Percentiles rank a stretch among this genome's conserved stretches.
phyloP scores from a whole-genome alignment of 2,888 invertebrate genomes.

The Parnassius apollo region DNA sequence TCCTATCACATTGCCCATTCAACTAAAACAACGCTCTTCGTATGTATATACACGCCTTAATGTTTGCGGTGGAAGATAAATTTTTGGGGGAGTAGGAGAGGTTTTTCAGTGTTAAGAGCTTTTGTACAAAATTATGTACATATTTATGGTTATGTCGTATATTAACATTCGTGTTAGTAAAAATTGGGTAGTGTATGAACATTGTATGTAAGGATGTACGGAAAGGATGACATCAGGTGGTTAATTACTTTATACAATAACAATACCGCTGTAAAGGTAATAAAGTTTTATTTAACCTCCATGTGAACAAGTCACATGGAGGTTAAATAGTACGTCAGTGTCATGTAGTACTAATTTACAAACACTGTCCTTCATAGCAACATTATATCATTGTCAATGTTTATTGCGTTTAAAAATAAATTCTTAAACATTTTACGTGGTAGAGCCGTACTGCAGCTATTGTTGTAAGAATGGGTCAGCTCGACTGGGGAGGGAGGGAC shows the following conservation, averaged over 20 bases:
- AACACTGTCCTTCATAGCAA: conserved; percentile 14
- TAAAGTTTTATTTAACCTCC: conserved; percentile 4
- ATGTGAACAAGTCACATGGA: not conserved
- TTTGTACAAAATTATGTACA: not conserved
- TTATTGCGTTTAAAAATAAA: conserved; percentile 14
- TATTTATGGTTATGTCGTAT: not conserved
- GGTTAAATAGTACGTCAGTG: conserved; percentile 9
- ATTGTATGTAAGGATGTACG: not conserved
- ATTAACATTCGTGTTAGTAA: not conserved
- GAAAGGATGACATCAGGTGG: conserved; percentile 4
- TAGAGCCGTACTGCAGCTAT: too few relatives aligned
- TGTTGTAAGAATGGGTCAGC: too few relatives aligned
- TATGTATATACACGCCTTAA: conserved; percentile 19
- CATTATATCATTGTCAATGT: conserved; percentile 23
- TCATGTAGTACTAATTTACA: conserved; percentile 27
- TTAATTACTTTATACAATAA: conserved; percentile 14
- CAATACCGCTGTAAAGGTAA: conserved; percentile 14
- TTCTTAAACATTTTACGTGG: not conserved
- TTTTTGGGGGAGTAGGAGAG: conserved; percentile 11
- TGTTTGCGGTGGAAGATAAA: conserved; percentile 25
- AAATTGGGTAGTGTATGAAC: not conserved
- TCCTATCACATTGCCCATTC: conserved; percentile 26
- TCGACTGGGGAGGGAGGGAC: too few relatives aligned
- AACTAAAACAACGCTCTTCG: conserved; percentile 23
- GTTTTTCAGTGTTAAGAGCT: conserved; percentile 4